Percentiles rank a stretch among this genome's conserved stretches.
phyloP scores from a whole-genome alignment of 2,797 vertebrate species.

The Oreortyx pictus region DNA sequence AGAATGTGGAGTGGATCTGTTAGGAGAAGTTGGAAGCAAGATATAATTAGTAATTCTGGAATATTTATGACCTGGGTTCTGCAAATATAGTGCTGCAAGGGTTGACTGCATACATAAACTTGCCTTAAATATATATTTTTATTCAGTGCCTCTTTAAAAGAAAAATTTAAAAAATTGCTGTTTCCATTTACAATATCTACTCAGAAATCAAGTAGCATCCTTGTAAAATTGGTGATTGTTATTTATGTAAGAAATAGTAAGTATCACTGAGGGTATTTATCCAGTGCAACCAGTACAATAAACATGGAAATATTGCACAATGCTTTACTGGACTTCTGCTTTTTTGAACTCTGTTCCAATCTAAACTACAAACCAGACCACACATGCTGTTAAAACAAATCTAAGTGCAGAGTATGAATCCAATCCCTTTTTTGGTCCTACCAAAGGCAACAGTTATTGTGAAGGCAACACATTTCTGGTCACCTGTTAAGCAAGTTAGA shows the following conservation, averaged over 20 bases:
- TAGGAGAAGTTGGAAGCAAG: neutral
- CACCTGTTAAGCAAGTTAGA: constrained; percentile 54
- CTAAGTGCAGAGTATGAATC: constrained; percentile 18
- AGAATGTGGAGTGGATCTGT: neutral
- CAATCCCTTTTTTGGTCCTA: constrained; percentile 10
- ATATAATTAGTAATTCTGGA: neutral
- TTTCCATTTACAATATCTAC: constrained; percentile 49
- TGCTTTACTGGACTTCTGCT: constrained; percentile 65
- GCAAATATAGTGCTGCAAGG: neutral
- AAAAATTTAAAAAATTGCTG: no score
- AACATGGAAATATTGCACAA: constrained; percentile 74
- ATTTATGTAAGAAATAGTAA: constrained; percentile 64
- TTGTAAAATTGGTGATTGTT: constrained; percentile 58
- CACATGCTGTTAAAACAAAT: constrained; percentile 74
- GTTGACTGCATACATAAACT: neutral
- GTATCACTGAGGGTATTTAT: constrained; percentile 52
- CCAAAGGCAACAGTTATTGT: constrained; percentile 2
- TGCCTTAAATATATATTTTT: neutral
- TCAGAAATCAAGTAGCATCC: constrained; percentile 29
- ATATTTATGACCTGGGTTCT: neutral
- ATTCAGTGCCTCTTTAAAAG: neutral
- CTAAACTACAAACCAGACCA: constrained; percentile 79
- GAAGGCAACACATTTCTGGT: constrained; percentile 39
- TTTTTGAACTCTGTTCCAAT: constrained; percentile 77
- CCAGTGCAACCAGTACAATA: constrained; percentile 40